Evolutionary conservation across 2,888 invertebrate genomes (phyloP), one percentile per base, ranked within the genome.

Genomic region (Nomada fabriciana): DNA sequence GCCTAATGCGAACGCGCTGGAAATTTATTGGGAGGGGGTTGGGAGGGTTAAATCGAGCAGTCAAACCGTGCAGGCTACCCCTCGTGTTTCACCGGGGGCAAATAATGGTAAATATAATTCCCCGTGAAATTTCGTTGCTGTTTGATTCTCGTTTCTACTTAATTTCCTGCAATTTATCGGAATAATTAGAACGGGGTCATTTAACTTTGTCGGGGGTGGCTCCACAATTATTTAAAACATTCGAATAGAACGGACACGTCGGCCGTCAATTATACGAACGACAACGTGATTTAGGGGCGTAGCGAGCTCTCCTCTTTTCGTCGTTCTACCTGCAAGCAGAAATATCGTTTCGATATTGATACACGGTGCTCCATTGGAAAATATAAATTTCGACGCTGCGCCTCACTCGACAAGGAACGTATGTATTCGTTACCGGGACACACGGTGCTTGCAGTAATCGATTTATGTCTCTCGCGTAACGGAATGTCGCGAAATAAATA

Each of bases 1-100:
- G 57, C 63, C 73, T 78, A 73, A 53, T 61, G 57, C 69, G 68
- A 69, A 72, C 72, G 52, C 50, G 71, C 55, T 53, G 43, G 60
- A 73, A 80, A 76, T 84, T 86, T 75, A 80, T 80, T 23, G 61
- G 43, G 36, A 59, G 70, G 11, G 47, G 47, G 4, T 15, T 61
- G 57, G 70, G 76, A 59, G 72, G 63, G 63, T 73, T 76, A 76
- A 86, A 86, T 78, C 82, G 73, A 72, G 75, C 76, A 76, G 71
- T 77, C 72, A 68, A 71, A 47, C 75, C 63, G 79, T 55, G 36
- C 60, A 18, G 29, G 55, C 64, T 63, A 36, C 52, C 53, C 53
- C 69, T 77, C 64, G 47, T 29, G 36, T 47, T 42, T 53, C 69
- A 10, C 23, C 29, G 57, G 61, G 55, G 64, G 25, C 57, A 25